A percentile compares a stretch with the other conserved stretches of the same genome.
Evolutionary conservation across 2,113 vertebrate genomes (phyloP).

Genomic region (Tylochromis polylepis): DNA sequence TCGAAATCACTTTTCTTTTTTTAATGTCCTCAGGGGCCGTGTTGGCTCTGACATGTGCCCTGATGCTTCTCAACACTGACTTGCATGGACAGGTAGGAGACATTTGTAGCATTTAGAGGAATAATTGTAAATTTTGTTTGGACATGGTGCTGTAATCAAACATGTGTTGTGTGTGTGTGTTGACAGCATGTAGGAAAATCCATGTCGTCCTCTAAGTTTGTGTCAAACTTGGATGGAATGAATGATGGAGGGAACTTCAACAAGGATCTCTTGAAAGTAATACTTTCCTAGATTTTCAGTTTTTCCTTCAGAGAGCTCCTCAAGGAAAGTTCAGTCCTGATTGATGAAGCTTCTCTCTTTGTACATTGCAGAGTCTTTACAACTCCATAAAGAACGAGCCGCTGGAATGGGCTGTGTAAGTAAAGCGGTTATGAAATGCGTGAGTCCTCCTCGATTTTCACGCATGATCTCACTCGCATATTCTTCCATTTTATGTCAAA

Average conservation of each 20-base stretch:
- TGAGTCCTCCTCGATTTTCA: background rate
- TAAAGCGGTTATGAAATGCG: background rate
- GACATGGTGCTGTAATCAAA: background rate
- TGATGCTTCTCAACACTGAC: constrained; percentile 92
- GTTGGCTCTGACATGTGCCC: constrained; percentile 83
- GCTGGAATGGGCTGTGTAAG: constrained; percentile 84
- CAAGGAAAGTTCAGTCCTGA: background rate
- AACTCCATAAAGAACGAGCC: constrained; percentile 82
- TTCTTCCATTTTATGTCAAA: constrained; percentile 23
- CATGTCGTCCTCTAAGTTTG: constrained; percentile 82
- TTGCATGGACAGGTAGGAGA: constrained; percentile 84
- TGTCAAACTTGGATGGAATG: constrained; percentile 83
- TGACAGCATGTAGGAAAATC: constrained; percentile 84
- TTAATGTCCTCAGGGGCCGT: constrained; percentile 68
- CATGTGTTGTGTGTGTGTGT: background rate
- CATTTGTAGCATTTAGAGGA: background rate
- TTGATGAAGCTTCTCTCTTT: background rate
- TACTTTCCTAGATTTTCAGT: background rate
- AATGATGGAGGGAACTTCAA: constrained; percentile 81
- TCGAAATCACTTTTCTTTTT: background rate
- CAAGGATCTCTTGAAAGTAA: constrained; percentile 84
- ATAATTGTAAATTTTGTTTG: background rate
- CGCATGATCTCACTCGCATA: background rate
- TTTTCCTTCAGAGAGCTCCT: background rate
- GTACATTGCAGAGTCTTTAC: constrained; percentile 75